phyloP scores from a whole-genome alignment of 2,888 invertebrate species.

The Patella pellucida region DNA sequence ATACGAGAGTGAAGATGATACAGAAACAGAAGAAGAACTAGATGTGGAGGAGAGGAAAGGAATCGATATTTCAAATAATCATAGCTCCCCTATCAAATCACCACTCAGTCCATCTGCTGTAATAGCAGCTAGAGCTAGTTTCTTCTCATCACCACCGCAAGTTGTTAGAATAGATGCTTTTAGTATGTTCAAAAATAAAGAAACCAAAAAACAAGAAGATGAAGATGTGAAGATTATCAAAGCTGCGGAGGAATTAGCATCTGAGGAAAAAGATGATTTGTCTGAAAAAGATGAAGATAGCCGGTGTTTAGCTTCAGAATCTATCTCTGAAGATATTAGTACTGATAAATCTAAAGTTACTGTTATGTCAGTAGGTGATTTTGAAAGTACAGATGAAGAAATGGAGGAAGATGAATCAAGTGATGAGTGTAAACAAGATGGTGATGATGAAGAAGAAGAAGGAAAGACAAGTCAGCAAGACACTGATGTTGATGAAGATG shows the following conservation, averaged over 20 bases:
- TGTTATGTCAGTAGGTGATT: neutral
- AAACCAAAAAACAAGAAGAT: constrained; percentile 50
- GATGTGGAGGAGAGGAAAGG: constrained; percentile 18
- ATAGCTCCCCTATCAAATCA: constrained; percentile 24
- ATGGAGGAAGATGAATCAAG: constrained; percentile 18
- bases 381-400: constrained; percentile 25
- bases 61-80: constrained; percentile 7
- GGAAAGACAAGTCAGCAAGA: constrained; percentile 33
- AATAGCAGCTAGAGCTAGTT: constrained; percentile 59
- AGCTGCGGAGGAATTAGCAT: constrained; percentile 29
- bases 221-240: constrained; percentile 22
- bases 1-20: constrained; percentile 46
- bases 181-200: constrained; percentile 60
- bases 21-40: constrained; percentile 48
- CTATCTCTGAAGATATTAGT: constrained; percentile 8
- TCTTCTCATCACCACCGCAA: constrained; percentile 65
- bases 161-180: constrained; percentile 66
- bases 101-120: constrained; percentile 35
- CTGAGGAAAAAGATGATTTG: constrained; percentile 83
- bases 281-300: constrained; percentile 74
- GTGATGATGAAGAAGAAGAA: constrained; percentile 31
- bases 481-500: constrained; percentile 33
- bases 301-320: neutral
- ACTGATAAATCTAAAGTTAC: constrained; percentile 14
- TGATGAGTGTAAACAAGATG: constrained; percentile 19